A percentile compares a stretch with the other conserved stretches of the same genome.
Evolutionary conservation across 2,888 invertebrate species (phyloP).

Genomic region (Helobdella robusta): DNA sequence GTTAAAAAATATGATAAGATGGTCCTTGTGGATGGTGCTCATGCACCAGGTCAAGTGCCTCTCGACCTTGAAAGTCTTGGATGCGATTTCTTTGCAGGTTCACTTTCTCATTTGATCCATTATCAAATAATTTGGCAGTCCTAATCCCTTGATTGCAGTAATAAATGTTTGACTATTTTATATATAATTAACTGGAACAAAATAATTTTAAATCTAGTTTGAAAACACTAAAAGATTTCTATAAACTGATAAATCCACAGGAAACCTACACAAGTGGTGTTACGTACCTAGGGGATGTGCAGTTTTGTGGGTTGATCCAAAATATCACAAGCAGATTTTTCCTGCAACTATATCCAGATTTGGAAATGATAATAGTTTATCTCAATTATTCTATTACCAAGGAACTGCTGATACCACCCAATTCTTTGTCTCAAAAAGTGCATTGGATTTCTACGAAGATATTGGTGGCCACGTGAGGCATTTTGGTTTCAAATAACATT

Average conservation of each 20-base stretch:
- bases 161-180: no score
- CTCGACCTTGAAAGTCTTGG: slow-evolving; percentile 39
- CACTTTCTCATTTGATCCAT: background rate
- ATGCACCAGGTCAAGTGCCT: slow-evolving; percentile 42
- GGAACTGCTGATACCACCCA: slow-evolving; percentile 38
- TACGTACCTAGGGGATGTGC: slow-evolving; percentile 42
- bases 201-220: no score
- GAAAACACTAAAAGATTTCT: no score
- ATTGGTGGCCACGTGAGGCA: slow-evolving; percentile 37
- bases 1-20: slow-evolving; percentile 39
- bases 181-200: no score
- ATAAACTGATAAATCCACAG: slow-evolving; percentile 31
- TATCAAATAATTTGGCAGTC: background rate
- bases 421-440: slow-evolving; percentile 33
- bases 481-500: background rate
- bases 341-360: slow-evolving; percentile 23
- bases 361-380: slow-evolving; percentile 23
- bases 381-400: slow-evolving; percentile 35
- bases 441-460: slow-evolving; percentile 36
- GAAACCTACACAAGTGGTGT: slow-evolving; percentile 45
- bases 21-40: slow-evolving; percentile 45
- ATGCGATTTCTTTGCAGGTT: slow-evolving; percentile 43
- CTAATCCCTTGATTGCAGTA: background rate
- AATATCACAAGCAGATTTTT: slow-evolving; percentile 21
- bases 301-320: slow-evolving; percentile 38